A percentile compares a stretch with the other conserved stretches of the same genome.
These are phyloP conservation scores for Bostrychus sinensis DNA, from an alignment of 2,113 vertebrate genomes.

Conservation along the genomic window DNA sequence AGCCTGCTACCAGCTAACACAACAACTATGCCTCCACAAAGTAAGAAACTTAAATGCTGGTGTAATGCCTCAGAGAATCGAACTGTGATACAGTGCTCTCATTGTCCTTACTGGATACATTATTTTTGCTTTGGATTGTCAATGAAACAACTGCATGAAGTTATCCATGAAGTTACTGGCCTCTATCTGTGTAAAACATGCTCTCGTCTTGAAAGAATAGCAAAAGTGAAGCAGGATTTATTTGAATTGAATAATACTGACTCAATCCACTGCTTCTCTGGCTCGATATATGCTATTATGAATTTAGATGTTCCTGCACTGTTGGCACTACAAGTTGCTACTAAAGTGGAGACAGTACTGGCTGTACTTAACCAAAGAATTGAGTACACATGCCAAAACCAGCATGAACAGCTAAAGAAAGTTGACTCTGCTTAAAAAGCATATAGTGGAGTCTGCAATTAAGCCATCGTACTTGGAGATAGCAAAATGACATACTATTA, in stretches of 20 bases:
- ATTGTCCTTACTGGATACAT: neutral
- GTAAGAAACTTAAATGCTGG: neutral
- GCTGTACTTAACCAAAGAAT: neutral
- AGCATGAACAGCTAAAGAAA: neutral
- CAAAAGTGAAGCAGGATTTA: neutral
- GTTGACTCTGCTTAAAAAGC: neutral
- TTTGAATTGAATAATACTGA: neutral
- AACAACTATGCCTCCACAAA: neutral
- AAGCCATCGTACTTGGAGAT: neutral
- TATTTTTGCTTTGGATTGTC: neutral
- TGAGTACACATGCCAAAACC: neutral
- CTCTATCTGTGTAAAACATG: constrained; percentile 1
- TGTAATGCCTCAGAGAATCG: neutral
- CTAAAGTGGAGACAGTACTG: neutral
- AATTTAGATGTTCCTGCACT: neutral
- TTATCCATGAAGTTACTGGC: neutral
- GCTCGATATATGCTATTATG: neutral
- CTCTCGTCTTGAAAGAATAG: neutral
- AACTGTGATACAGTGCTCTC: neutral
- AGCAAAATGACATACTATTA: neutral
- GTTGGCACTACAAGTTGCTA: neutral
- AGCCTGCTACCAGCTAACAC: neutral
- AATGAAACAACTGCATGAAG: neutral
- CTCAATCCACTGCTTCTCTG: neutral
- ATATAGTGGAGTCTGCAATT: too few species aligned